Evolutionary conservation across 1,140 invertebrate genomes (phyloP), one percentile per base, ranked within the genome.

Genomic region (Drosophila takahashii): DNA sequence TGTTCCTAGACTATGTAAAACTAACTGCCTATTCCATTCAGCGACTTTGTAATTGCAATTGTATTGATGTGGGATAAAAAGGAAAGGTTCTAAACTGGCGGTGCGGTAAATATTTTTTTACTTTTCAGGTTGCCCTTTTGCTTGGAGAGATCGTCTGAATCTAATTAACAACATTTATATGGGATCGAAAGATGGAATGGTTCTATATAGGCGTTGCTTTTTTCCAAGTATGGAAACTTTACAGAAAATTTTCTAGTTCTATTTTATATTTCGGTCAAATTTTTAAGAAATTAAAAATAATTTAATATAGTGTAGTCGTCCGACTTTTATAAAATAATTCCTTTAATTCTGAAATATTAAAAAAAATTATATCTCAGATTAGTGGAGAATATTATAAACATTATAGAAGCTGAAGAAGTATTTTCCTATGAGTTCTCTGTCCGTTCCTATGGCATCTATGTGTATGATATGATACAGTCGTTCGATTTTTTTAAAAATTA

Each of bases 1-100:
- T 34, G 10, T 41, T 59, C 26, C 13, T 41, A 58, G 16, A 41
- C 2, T 39, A 29, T 32, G 41, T 15, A 29, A 13, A 60, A 26
- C 8, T 9, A 32, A 32, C 2, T 22, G 18, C 6, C 5, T 32
- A 6, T 34, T 34, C 10, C 16, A 37, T 27, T 51, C 27, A 2
- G 18, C 18, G 44, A 45, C 3, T 11, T n/a, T n/a, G n/a, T n/a
- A n/a, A n/a, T n/a, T 32, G 22, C 3, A 22, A 32, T 32, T 32
- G 8, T 32, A 9, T 9, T 32, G 8, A 9, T 32, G 2, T 32
- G 29, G 29, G 29, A 9, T 5, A 27, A 1, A 15, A 41, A n/a
- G 29, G 29, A 9, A 32, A 4, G 32, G 32, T 37, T 37, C 10
- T 37, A 13, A 7, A 13, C 36, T 32, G 32, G 32, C 32, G 9